phyloP scores from a whole-genome alignment of 2,797 vertebrate genomes.

The Tapera naevia region DNA sequence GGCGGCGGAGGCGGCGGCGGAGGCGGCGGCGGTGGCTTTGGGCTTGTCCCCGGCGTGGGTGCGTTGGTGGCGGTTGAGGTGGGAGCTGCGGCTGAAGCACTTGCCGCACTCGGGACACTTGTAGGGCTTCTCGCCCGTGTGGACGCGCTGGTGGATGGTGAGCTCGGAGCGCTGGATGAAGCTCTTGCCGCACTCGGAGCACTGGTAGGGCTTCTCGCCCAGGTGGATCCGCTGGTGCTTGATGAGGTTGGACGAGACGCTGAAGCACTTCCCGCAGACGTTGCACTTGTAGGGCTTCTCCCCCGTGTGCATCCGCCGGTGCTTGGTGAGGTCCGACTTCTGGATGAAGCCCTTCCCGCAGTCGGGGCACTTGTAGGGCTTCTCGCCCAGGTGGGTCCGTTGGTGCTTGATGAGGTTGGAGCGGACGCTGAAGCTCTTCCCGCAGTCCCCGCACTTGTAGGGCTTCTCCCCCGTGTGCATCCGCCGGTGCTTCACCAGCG shows the following conservation, averaged over 20 bases:
- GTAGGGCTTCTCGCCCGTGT: conserved; percentile 39
- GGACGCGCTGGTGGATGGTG: conserved; percentile 68
- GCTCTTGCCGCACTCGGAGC: conserved; percentile 69
- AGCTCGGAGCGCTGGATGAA: conserved; percentile 71
- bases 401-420: too few species aligned
- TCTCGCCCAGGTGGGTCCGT: conserved; percentile 66
- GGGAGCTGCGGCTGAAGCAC: conserved; percentile 16
- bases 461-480: too few species aligned
- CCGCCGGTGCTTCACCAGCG: conserved; percentile 66
- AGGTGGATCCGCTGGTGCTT: conserved; percentile 69
- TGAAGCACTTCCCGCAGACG: conserved; percentile 73
- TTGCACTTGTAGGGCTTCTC: conserved; percentile 75
- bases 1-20: too few species aligned
- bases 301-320: conserved; percentile 66
- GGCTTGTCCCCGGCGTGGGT: too few species aligned
- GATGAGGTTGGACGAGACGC: conserved; percentile 74
- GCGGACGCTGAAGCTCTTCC: too few species aligned
- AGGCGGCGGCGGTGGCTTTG: too few species aligned
- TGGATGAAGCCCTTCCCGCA: conserved; percentile 77
- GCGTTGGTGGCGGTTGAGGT: conserved; percentile 7
- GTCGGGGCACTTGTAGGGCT: conserved; percentile 70
- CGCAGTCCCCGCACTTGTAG: too few species aligned
- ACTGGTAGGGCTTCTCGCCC: conserved; percentile 68
- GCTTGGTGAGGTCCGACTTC: conserved; percentile 73
- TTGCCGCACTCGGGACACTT: conserved; percentile 4